Evolutionary conservation across 2,888 invertebrate genomes (phyloP).

Genomic region (Clistopyga incitator): DNA sequence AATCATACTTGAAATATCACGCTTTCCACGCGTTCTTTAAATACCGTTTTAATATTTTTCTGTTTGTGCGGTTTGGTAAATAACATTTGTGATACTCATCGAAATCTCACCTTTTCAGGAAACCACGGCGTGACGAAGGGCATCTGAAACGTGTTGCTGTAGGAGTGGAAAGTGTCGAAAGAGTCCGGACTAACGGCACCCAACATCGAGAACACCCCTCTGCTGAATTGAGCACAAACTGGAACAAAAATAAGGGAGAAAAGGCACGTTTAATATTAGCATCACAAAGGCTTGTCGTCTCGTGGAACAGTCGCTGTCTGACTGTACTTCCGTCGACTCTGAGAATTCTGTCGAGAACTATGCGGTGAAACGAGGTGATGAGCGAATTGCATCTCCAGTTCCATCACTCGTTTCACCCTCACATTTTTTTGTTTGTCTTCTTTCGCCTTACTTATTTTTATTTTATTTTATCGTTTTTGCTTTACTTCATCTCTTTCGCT

Average conservation of each 20-base stretch:
- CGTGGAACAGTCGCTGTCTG: conserved; percentile 43
- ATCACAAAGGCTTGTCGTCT: conserved; percentile 70
- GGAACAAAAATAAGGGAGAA: conserved; percentile 73
- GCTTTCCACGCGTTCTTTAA: too few species aligned
- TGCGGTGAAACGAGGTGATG: conserved; percentile 33
- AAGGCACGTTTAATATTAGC: conserved; percentile 68
- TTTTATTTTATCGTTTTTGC: not conserved
- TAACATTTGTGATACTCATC: not conserved
- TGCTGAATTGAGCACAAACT: conserved; percentile 96
- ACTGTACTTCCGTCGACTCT: conserved; percentile 16
- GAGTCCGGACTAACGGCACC: conserved; percentile 96
- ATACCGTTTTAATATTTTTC: too few species aligned
- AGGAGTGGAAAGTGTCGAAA: conserved; percentile 97
- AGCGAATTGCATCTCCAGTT: conserved; percentile 43
- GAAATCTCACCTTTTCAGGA: conserved; percentile 91
- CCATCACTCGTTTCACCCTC: conserved; percentile 16
- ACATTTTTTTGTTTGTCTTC: not conserved
- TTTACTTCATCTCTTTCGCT: not conserved
- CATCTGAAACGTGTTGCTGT: conserved; percentile 98
- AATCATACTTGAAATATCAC: too few species aligned
- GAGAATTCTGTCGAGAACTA: conserved; percentile 23
- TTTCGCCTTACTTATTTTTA: not conserved
- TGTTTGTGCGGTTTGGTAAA: too few species aligned
- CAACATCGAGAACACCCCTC: conserved; percentile 95
- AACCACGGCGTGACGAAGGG: conserved; percentile 98